Evolutionary conservation across 1,140 invertebrate genomes (phyloP), one percentile per base, ranked within the genome.

Genomic region (Drosophila tsacasi): DNA sequence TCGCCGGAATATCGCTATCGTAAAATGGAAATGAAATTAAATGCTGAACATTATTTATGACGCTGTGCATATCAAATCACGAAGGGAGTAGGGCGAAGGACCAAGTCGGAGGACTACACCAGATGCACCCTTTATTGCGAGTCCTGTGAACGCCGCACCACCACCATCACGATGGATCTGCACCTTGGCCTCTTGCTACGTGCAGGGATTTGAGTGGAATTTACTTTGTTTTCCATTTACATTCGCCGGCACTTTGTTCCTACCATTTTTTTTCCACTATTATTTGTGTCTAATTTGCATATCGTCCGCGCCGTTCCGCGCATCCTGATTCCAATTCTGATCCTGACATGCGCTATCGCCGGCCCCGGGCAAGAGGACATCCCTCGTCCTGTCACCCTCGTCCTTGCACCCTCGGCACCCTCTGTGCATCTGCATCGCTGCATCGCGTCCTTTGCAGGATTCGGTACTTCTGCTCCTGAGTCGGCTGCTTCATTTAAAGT

Each of bases 1-100:
- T 58, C 42, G 52, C 35, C 69, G 46, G 78, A 76, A 90, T 81
- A 89, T 87, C 84, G 81, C 78, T 81, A 89, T 90, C 86, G 86
- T 91, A 91, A 90, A 90, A 90, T 90, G 85, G 85, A 91, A 91
- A 91, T 90, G 85, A 90, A 90, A 90, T 90, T 90, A 90, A 90
- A 91, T 76, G 85, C 76, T 82, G 85, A 90, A 90, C 85, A 90
- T 90, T 90, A 90, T 90, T 90, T 90, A 90, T 90, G 86, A 72
- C 82, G 86, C 79, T 91, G 82, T 60, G 85, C 86, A 90, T 90
- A 90, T 90, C 85, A 91, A 90, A 90, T 91, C 79, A 71, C 66
- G 55, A 64, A 60, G 68, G 68, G 40, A 61, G 32, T 32, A 32
- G 32, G 32, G 32, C 58, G 10, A 46, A 37, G 30, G 37, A 47